Evolutionary conservation across 2,113 vertebrate genomes (phyloP), one percentile per base, ranked within the genome.

Genomic region (Nannobrachium achirus): DNA sequence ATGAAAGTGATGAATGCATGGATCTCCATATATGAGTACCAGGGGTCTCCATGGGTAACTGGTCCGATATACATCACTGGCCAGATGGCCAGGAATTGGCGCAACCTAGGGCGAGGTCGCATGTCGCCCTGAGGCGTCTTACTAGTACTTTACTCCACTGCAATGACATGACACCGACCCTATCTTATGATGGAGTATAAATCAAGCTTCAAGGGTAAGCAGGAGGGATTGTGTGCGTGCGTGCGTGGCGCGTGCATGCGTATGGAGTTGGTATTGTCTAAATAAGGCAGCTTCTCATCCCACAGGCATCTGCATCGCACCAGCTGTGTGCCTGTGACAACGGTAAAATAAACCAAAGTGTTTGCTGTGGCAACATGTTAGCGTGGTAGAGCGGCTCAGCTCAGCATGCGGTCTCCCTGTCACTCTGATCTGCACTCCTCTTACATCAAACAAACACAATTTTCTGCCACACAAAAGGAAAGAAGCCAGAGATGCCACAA

Each of bases 281-380:
- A 89, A 87, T 83, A 74, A 81, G 83, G 86, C 73, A 66, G 18
- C 74, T 38, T 69, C 71, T 87, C 85, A 87, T 86, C 71, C 78
- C 76, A 67, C 66, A 73, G 79, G 75, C 71, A 53, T 25, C 70
- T 25, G 59, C 33, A 11, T 74, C 20, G 68, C 80, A 84, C 83
- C 89, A 86, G 84, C 78, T 84, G n/a, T n/a, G n/a, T n/a, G n/a
- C n/a, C n/a, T n/a, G 86, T 83, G 79, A 82, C 20, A 45, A 76
- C 16, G 50, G 75, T 61, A 84, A 33, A 88, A 76, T 50, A 85
- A 78, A 77, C 81, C 79, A 5, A 52, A 81, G 75, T 76, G 82
- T 85, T 88, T 86, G 82, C 82, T 78, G 72, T 84, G 79, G 85
- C 76, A 79, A 89, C 86, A 77, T 65, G 70, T 56, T 66, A 69